A percentile compares a stretch with the other conserved stretches of the same genome.
Evolutionary conservation across 2,888 invertebrate genomes (phyloP).

Genomic region (Ctena decussata): DNA sequence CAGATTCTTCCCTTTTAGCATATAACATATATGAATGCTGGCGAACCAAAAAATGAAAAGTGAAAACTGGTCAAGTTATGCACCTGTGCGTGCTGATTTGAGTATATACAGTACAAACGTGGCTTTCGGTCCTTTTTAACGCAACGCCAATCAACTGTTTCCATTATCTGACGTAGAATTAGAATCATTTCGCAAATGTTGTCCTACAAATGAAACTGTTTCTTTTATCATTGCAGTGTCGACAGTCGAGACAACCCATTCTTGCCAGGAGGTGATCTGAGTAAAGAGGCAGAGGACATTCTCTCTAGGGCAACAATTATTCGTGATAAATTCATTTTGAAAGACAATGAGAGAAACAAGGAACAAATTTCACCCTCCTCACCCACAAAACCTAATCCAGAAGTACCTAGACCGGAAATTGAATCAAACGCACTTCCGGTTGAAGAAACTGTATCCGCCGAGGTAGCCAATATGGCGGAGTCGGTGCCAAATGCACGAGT

Average conservation of each 20-base stretch:
- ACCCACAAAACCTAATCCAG: background rate
- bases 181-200: too few relatives aligned
- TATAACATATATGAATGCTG: too few relatives aligned
- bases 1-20: too few relatives aligned
- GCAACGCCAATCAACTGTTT: too few relatives aligned
- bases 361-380: background rate
- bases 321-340: slow-evolving; percentile 82
- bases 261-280: slow-evolving; percentile 97
- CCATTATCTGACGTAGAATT: too few relatives aligned
- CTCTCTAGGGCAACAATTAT: slow-evolving; percentile 90
- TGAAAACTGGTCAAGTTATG: too few relatives aligned
- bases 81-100: too few relatives aligned
- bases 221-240: slow-evolving; percentile 90
- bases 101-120: too few relatives aligned
- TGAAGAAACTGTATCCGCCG: slow-evolving; percentile 65
- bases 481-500: slow-evolving; percentile 48
- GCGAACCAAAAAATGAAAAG: too few relatives aligned
- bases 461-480: slow-evolving; percentile 28
- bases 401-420: slow-evolving; percentile 7
- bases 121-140: too few relatives aligned
- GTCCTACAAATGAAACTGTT: background rate
- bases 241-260: slow-evolving; percentile 99
- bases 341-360: slow-evolving; percentile 60
- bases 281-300: slow-evolving; percentile 98
- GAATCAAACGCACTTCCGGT: slow-evolving; percentile 32